Base-by-base conservation (phyloP, 2,113 vertebrate species). In the Cercopithecus mona region DNA sequence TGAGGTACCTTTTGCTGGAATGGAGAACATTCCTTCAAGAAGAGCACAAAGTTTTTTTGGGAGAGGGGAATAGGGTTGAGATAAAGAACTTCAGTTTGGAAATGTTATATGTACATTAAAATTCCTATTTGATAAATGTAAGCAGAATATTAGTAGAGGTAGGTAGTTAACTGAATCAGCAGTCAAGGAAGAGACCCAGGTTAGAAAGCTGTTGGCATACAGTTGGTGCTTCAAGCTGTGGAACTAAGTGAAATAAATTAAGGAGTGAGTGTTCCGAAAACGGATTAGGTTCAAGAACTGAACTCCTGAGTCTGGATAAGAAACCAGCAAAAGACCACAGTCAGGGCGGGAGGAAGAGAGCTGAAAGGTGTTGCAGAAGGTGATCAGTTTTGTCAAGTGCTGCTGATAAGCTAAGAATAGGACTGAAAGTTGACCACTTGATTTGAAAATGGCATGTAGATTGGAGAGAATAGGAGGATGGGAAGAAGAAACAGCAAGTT, bases 1-100 rank as follows among this genome's bases (percentile, higher is more conserved):
- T 91, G 25, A 75, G 17, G 30, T 82, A 66, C 30, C 22, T 20
- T 64, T 75, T 76, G 68, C 68, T 83, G 76, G 92, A 68, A 57
- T 66, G 23, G 76, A 48, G 59, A 75, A 25, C 40, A 40, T 68
- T 68, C 11, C 55, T 76, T 93, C 70, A 66, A 68, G 73, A 91
- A 52, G n/a, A 50, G 14, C 80, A 92, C 14, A 73, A 4, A 55
- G 30, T 82, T 88, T 82, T 73, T 75, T 75, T 75, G n/a, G 7
- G 22, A 45, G 73, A 50, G 68, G 16, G 76, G 11, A 11, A 48
- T 14, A 1, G 8, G 35, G 8, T 55, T 88, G 66, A 45, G 66
- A 55, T 81, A n/a, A 80, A 94, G 22, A 88, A 83, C 48, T 76
- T 93, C 5, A 57, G 45, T 88, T 94, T 89, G 50, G 68, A 89